Percentiles rank a stretch among this genome's conserved stretches.
These are phyloP conservation scores for Lamellibrachia satsuma DNA, from an alignment of 2,888 invertebrate species.

Conservation along the genomic window DNA sequence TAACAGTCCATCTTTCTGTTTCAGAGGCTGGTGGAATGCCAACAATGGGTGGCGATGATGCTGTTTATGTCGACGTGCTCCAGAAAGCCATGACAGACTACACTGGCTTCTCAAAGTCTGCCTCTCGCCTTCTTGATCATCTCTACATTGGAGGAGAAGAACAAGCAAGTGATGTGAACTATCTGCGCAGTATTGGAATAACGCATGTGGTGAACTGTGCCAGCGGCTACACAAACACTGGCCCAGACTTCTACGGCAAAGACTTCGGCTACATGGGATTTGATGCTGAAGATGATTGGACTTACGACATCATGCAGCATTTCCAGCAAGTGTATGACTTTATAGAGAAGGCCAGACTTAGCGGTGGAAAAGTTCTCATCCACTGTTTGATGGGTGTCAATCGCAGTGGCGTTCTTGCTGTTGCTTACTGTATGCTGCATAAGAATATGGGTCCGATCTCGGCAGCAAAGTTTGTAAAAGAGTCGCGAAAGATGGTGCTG, in stretches of 20 bases:
- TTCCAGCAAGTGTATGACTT: slow-evolving; percentile 41
- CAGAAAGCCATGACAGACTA: background rate
- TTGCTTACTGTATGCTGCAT: slow-evolving; percentile 41
- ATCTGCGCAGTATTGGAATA: slow-evolving; percentile 38
- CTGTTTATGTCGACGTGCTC: background rate
- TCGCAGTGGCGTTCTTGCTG: slow-evolving; percentile 41
- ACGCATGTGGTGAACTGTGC: slow-evolving; percentile 47
- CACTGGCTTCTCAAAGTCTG: slow-evolving; percentile 27
- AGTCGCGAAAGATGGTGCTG: slow-evolving; percentile 35
- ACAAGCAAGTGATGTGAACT: slow-evolving; percentile 38
- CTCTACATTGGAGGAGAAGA: slow-evolving; percentile 41
- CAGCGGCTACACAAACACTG: slow-evolving; percentile 38
- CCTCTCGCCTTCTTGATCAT: slow-evolving; percentile 36
- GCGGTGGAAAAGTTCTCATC: slow-evolving; percentile 42
- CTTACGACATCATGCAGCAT: slow-evolving; percentile 45
- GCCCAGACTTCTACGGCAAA: slow-evolving; percentile 38
- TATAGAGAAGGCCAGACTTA: slow-evolving; percentile 43
- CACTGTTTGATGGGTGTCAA: slow-evolving; percentile 48
- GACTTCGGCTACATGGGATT: slow-evolving; percentile 41
- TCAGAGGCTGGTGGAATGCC: background rate
- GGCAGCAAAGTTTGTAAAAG: slow-evolving; percentile 37
- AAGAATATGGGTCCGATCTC: slow-evolving; percentile 43
- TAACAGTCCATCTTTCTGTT: background rate
- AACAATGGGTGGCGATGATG: background rate
- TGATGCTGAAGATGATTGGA: slow-evolving; percentile 43